Base-by-base conservation (phyloP, 1,140 invertebrate species). In the Gonatopus flavifemur region DNA sequence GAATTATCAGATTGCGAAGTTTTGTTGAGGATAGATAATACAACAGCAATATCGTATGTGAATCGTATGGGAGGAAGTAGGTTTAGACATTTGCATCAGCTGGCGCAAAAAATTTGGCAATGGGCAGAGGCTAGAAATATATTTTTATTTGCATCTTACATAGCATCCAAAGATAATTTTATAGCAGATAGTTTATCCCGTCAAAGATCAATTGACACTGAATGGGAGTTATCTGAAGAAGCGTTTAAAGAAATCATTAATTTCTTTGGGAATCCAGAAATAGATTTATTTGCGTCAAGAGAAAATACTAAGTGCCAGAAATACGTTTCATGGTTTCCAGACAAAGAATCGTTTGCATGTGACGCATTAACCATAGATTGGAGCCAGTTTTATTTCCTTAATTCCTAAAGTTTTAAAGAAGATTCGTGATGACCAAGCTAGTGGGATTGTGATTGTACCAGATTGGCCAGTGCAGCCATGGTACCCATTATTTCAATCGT, bases 401-500 rank as follows among this genome's bases (percentile, higher is more conserved):
- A 50, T 60, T 24, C 30, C 38, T n/a, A 33, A 19, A 37, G 18
- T 30, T 3, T 30, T 48, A 10, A 3, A 24, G 13, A 48, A 48
- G 31, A 48, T 48, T 13, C 25, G 21, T 10, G 9, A 48, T 28
- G 57, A 62, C 13, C 41, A 39, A 30, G 59, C 57, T 12, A 18
- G 5, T 25, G 59, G 57, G 4, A 56, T 57, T 48, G 12, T 62
- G 0, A 43, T 62, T 10, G 53, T 52, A 19, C 47, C 55, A 13
- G 12, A 18, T 15, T 62, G 59, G 62, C 25, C 44, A 7, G n/a
- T 49, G 20, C 55, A 65, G 36, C 57, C 37, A 2, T 71, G 65
- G 64, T 71, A 49, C 39, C 67, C 66, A 3, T 13, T 67, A 4
- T 49, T 66, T 21, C 19, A 46, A 19, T 43, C 16, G 1, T 22